Percentiles rank a stretch among this genome's conserved stretches.
Evolutionary conservation across 37 sponge, comb jelly and placozoan genomes (phyloP).

Genomic region (Ianthella basta): DNA sequence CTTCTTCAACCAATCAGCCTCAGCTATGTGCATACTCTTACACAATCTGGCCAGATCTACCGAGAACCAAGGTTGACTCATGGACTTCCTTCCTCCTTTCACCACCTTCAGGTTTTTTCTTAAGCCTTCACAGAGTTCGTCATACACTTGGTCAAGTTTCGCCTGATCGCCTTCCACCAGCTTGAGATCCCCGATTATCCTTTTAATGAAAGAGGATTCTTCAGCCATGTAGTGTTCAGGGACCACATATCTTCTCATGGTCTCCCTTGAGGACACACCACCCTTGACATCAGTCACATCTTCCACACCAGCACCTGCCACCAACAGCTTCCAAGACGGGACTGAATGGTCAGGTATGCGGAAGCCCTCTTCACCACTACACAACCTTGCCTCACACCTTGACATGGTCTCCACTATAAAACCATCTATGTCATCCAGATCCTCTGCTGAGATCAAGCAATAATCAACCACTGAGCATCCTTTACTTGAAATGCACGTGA

Average conservation of each 20-base stretch:
- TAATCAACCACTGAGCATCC: slow-evolving; percentile 25
- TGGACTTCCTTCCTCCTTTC: slow-evolving; percentile 25
- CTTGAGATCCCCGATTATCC: slow-evolving; percentile 19
- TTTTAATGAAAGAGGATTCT: slow-evolving; percentile 19
- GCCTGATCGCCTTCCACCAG: slow-evolving; percentile 22
- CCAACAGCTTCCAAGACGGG: slow-evolving; percentile 18
- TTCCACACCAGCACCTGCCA: slow-evolving; percentile 25
- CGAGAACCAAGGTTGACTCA: slow-evolving; percentile 22
- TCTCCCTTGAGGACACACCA: not conserved
- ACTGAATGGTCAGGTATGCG: slow-evolving; percentile 30
- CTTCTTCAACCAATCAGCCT: slow-evolving; percentile 23
- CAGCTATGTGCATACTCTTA: slow-evolving; percentile 27
- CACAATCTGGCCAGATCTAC: slow-evolving; percentile 3
- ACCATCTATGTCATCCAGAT: slow-evolving; percentile 17
- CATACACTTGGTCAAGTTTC: slow-evolving; percentile 29
- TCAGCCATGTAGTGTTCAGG: slow-evolving; percentile 18
- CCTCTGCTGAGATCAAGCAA: slow-evolving; percentile 16
- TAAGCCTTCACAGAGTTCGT: slow-evolving; percentile 27
- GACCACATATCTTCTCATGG: slow-evolving; percentile 20
- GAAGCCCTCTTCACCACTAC: slow-evolving; percentile 19
- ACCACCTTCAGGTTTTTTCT: slow-evolving; percentile 20
- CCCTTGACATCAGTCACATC: slow-evolving; percentile 18
- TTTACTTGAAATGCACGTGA: slow-evolving; percentile 26
- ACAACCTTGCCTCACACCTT: slow-evolving; percentile 30
- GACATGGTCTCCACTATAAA: slow-evolving; percentile 27